Evolutionary conservation across 2,888 invertebrate genomes (phyloP).

Genomic region (Megastigmus dorsalis): DNA sequence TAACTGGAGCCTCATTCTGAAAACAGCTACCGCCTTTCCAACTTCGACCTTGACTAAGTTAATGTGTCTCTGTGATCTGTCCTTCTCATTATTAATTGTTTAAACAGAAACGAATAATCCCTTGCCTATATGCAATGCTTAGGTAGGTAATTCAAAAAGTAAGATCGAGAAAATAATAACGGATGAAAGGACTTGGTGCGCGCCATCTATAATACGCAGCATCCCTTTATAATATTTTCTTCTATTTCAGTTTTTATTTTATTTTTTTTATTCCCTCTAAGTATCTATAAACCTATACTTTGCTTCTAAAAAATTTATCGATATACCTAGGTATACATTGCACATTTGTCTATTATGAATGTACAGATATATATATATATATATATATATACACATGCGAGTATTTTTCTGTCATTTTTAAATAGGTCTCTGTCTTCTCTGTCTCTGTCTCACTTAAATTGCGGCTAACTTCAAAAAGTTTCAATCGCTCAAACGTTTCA

Average conservation of each 20-base stretch:
- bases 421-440: not conserved
- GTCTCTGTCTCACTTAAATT: not conserved
- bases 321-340: too few relatives aligned
- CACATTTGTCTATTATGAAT: too few relatives aligned
- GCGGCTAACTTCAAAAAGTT: too few relatives aligned
- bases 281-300: too few relatives aligned
- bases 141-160: not conserved
- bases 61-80: too few relatives aligned
- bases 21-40: not conserved
- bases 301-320: too few relatives aligned
- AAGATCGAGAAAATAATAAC: not conserved
- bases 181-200: slow-evolving; percentile 15
- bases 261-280: not conserved
- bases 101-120: not conserved
- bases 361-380: too few relatives aligned
- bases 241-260: not conserved
- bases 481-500: too few relatives aligned
- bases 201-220: slow-evolving; percentile 46
- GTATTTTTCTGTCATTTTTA: too few relatives aligned
- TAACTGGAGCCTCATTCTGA: too few relatives aligned
- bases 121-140: not conserved
- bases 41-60: too few relatives aligned
- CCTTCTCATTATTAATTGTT: not conserved
- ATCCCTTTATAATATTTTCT: slow-evolving; percentile 29
- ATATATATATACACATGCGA: too few relatives aligned